Percentiles rank a stretch among this genome's conserved stretches.
Evolutionary conservation across 1,140 invertebrate species (phyloP).

Genomic region (Trichonephila clavipes): DNA sequence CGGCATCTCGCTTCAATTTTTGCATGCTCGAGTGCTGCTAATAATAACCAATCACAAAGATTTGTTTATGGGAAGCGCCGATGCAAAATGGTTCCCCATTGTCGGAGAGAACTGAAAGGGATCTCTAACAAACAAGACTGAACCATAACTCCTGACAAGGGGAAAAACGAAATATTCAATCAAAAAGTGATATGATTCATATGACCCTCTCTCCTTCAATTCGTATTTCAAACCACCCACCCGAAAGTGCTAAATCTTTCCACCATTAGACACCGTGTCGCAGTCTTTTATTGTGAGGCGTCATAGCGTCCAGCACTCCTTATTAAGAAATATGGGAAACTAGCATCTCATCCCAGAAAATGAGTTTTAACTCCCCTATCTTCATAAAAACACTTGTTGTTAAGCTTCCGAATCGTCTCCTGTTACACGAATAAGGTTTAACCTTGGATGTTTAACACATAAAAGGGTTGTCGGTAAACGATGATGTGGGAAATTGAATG

Average conservation of each 20-base stretch:
- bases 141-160: not conserved
- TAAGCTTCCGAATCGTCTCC: not conserved
- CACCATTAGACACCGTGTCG: not conserved
- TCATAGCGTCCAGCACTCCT: conserved; percentile 2
- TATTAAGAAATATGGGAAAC: conserved; percentile 33
- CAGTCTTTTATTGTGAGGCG: not conserved
- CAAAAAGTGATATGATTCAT: not conserved
- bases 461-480: not conserved
- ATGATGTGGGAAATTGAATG: not conserved
- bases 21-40: not conserved
- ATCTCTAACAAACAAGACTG: not conserved
- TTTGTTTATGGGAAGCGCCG: not conserved
- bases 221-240: not conserved
- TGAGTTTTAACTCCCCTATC: not conserved
- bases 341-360: not conserved
- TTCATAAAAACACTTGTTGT: not conserved
- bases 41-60: not conserved
- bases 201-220: no score
- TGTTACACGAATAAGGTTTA: not conserved
- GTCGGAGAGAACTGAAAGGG: not conserved
- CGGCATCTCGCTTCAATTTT: not conserved
- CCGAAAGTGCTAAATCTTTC: not conserved
- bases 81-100: not conserved
- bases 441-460: not conserved
- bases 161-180: not conserved